A percentile compares a stretch with the other conserved stretches of the same genome.
Evolutionary conservation across 2,113 vertebrate species (phyloP).

Genomic region (Mesembrinibis cayennensis): DNA sequence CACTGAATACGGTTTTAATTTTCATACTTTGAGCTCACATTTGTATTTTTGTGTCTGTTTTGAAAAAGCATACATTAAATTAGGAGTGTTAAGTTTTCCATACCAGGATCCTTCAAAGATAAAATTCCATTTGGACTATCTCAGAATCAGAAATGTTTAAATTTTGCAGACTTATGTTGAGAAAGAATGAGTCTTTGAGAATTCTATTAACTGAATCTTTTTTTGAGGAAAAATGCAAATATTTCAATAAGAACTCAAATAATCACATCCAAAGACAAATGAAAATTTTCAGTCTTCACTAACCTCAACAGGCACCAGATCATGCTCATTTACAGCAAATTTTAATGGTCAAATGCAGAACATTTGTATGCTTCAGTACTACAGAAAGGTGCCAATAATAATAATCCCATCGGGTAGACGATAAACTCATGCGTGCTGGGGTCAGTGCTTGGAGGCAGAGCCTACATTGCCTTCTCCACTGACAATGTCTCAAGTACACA

Average conservation of each 20-base stretch:
- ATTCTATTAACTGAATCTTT: background rate
- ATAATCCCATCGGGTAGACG: background rate
- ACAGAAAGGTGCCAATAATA: background rate
- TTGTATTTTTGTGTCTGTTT: background rate
- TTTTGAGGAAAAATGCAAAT: background rate
- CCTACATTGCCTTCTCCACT: background rate
- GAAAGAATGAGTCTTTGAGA: background rate
- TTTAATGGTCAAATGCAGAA: background rate
- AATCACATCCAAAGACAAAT: background rate
- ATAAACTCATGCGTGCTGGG: background rate
- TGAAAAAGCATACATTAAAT: background rate
- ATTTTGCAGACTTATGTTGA: background rate
- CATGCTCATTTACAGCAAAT: background rate
- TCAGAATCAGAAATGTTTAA: background rate
- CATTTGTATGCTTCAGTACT: background rate
- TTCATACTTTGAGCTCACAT: background rate
- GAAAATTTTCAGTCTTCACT: background rate
- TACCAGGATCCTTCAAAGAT: background rate
- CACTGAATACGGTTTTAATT: background rate
- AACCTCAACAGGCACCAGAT: background rate
- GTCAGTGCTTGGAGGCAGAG: background rate
- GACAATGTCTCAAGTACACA: background rate
- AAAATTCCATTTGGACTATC: background rate
- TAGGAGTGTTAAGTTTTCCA: background rate
- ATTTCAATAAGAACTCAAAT: background rate